A percentile compares a stretch with the other conserved stretches of the same genome.
Conservation (phyloP, 1,140 invertebrate genomes). For the Aphelenchoides fujianensis region DNA sequence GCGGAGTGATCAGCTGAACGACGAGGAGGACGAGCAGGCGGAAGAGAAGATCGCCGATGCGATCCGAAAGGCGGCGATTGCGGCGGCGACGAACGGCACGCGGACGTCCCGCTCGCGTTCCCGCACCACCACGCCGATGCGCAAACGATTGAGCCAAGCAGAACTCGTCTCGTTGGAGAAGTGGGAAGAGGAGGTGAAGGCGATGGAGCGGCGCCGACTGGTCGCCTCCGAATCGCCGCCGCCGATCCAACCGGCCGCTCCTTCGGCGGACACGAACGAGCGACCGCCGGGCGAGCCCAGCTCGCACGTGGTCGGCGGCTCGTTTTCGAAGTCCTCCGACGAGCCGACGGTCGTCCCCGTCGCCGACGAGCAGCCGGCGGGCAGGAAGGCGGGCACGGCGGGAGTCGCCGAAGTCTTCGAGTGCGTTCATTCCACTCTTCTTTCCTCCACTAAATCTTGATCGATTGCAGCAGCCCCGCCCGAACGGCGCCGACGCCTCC, state of each 20-base stretch:
- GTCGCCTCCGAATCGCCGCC: neutral
- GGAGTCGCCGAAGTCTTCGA: neutral
- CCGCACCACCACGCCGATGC: neutral
- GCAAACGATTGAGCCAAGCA: conserved; percentile 4
- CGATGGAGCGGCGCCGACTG: neutral
- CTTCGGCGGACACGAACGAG: neutral
- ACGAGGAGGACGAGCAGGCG: neutral
- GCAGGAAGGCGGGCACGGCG: neutral
- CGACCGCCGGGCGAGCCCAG: too few species aligned
- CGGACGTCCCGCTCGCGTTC: neutral
- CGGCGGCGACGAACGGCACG: neutral
- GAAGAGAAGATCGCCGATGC: neutral
- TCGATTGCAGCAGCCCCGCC: neutral
- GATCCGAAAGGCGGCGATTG: neutral
- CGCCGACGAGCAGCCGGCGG: neutral
- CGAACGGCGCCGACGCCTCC: conserved; percentile 8
- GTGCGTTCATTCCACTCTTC: neutral
- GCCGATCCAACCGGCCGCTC: neutral
- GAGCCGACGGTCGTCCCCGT: neutral
- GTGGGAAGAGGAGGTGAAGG: conserved; percentile 6
- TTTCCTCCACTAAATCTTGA: neutral
- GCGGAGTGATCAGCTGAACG: too few species aligned
- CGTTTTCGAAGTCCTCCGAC: neutral
- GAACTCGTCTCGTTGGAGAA: conserved; percentile 12
- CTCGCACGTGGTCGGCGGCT: too few species aligned